A percentile compares a stretch with the other conserved stretches of the same genome.
Conservation (phyloP, 2,797 vertebrate species). For the Lepilemur ruficaudatus region DNA sequence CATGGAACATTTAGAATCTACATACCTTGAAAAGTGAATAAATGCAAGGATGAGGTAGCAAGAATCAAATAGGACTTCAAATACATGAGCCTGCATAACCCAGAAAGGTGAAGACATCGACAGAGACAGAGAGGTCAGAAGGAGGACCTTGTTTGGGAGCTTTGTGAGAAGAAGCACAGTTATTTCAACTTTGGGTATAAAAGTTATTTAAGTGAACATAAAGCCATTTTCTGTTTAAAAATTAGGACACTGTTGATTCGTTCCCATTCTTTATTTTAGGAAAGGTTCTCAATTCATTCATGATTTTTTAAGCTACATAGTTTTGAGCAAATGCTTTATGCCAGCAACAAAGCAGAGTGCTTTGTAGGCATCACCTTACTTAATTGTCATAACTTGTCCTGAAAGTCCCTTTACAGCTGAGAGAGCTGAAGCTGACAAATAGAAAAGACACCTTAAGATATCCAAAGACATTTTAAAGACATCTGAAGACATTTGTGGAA, state of each 20-base stretch:
- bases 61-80: slow-evolving; percentile 31
- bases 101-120: slow-evolving; percentile 42
- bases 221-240: background rate
- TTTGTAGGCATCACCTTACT: background rate
- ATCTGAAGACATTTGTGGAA: background rate
- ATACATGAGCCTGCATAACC: slow-evolving; percentile 25
- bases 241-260: background rate
- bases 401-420: background rate
- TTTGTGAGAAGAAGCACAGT: background rate
- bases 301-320: background rate
- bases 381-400: background rate
- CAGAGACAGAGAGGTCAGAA: slow-evolving; percentile 49
- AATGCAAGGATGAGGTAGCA: background rate
- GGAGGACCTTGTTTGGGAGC: background rate
- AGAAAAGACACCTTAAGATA: background rate
- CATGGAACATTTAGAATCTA: slow-evolving; percentile 33
- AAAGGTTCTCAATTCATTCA: background rate
- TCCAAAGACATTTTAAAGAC: background rate
- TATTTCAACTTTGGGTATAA: background rate
- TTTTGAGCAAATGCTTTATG: background rate
- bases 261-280: background rate
- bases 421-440: background rate
- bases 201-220: background rate
- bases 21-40: slow-evolving; percentile 42
- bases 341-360: background rate